Evolutionary conservation across 2,888 invertebrate species (phyloP).

Genomic region (Pterostichus madidus): DNA sequence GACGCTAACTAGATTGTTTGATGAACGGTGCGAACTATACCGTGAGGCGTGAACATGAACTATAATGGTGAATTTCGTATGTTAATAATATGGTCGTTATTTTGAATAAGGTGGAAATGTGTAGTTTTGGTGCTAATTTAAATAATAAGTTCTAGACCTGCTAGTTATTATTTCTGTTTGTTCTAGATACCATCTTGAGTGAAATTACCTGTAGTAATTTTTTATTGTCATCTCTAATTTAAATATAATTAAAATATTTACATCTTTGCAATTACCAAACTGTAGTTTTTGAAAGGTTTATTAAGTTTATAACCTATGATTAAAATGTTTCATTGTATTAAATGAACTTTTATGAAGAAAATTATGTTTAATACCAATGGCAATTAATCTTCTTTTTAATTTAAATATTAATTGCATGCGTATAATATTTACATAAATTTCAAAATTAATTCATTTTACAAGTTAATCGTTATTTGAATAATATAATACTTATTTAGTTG

Average conservation of each 20-base stretch:
- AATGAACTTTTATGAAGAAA: conserved; percentile 19
- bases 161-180: conserved; percentile 1
- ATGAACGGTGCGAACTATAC: conserved; percentile 41
- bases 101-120: neutral
- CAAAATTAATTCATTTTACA: conserved; percentile 4
- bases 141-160: conserved; percentile 1
- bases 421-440: conserved; percentile 31
- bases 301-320: conserved; percentile 12
- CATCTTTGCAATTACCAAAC: conserved; percentile 2
- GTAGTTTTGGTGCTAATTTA: conserved; percentile 42
- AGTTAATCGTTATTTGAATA: conserved; percentile 4
- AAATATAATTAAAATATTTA: conserved; percentile 28
- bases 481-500: neutral
- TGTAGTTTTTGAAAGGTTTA: conserved; percentile 29
- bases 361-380: conserved; percentile 10
- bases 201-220: conserved; percentile 25
- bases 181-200: conserved; percentile 12
- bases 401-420: conserved; percentile 39
- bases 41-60: conserved; percentile 13
- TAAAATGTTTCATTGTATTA: neutral
- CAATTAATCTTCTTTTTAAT: conserved; percentile 33
- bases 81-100: conserved; percentile 36
- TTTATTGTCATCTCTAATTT: conserved; percentile 40
- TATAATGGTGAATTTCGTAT: conserved; percentile 29
- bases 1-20: conserved; percentile 47